Percentiles rank a stretch among this genome's conserved stretches.
Conservation (phyloP, 2,888 invertebrate species). For the Bombylius major region DNA sequence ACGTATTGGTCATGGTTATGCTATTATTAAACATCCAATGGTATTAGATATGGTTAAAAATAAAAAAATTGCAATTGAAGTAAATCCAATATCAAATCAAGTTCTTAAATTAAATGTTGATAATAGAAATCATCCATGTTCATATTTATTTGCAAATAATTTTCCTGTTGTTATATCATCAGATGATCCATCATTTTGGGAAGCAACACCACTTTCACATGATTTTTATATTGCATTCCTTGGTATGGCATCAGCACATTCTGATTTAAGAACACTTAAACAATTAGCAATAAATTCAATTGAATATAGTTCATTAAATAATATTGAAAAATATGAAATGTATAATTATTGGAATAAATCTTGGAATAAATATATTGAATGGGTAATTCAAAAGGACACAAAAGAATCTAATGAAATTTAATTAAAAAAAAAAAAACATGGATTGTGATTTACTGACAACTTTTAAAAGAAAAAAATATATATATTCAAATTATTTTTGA, state of each 20-base stretch:
- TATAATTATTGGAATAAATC: conserved; percentile 40
- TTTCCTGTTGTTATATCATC: conserved; percentile 63
- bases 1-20: conserved; percentile 68
- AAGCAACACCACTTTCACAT: conserved; percentile 54
- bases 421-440: no score
- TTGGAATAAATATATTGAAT: conserved; percentile 46
- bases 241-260: conserved; percentile 53
- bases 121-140: conserved; percentile 62
- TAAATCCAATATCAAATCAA: conserved; percentile 69
- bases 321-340: conserved; percentile 39
- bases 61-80: conserved; percentile 55
- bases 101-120: conserved; percentile 57
- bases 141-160: conserved; percentile 48
- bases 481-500: no score
- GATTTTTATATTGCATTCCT: conserved; percentile 71
- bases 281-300: conserved; percentile 63
- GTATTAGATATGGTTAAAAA: conserved; percentile 45
- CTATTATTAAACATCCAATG: conserved; percentile 57
- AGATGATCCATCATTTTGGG: conserved; percentile 72
- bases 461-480: no score
- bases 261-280: conserved; percentile 59
- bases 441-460: no score
- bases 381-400: background rate
- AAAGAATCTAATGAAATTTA: no score
- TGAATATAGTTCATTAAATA: conserved; percentile 48